These are phyloP conservation scores for Smittia aterrima DNA, from an alignment of 2,888 invertebrate genomes.

Conservation along the genomic window DNA sequence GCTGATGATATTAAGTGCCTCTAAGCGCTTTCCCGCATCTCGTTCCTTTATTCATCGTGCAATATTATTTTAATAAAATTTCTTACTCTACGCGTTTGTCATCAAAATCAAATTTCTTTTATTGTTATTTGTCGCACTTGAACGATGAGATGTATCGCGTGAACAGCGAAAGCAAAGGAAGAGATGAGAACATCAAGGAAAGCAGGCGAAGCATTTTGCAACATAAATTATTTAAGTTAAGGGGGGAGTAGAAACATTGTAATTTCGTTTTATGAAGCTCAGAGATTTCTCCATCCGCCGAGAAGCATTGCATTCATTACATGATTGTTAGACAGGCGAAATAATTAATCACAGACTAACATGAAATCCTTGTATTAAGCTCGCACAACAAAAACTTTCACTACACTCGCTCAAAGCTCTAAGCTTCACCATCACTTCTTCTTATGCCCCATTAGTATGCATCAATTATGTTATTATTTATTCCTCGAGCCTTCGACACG, in stretches of 20 bases:
- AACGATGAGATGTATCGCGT: background rate
- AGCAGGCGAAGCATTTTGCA: background rate
- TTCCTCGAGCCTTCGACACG: background rate
- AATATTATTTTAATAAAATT: background rate
- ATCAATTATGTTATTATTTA: background rate
- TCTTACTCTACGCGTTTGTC: background rate
- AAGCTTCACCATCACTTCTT: background rate
- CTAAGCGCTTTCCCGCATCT: too few species aligned
- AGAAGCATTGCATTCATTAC: background rate
- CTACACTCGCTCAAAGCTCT: too few species aligned
- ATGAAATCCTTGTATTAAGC: background rate
- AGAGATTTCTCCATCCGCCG: constrained; percentile 6
- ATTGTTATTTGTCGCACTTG: background rate
- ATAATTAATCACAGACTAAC: constrained; percentile 32
- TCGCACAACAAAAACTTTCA: background rate
- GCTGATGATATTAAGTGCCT: background rate
- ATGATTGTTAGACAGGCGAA: constrained; percentile 23
- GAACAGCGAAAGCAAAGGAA: too few species aligned
- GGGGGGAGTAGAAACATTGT: background rate
- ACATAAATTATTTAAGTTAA: background rate
- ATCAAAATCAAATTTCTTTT: constrained; percentile 13
- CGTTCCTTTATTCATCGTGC: too few species aligned
- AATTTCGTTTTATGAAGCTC: background rate
- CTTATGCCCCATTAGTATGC: background rate
- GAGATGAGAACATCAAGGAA: too few species aligned